Percentiles rank a stretch among this genome's conserved stretches.
Evolutionary conservation across 2,888 invertebrate genomes (phyloP).

Genomic region (Machimus rusticus): DNA sequence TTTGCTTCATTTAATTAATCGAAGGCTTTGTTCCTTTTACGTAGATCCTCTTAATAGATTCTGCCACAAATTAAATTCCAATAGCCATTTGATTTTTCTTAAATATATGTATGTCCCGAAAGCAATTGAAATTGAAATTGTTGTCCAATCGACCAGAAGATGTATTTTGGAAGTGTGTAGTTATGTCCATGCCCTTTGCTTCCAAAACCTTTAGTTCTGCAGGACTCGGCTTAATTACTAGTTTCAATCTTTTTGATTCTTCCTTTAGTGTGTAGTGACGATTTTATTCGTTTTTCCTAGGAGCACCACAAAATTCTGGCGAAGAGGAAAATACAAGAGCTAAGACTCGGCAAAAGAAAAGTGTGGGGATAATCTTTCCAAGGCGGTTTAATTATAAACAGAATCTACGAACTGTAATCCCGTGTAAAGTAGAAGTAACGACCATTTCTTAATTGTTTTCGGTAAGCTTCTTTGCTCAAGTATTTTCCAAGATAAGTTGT

Average conservation of each 20-base stretch:
- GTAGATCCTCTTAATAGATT: not conserved
- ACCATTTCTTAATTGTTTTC: not conserved
- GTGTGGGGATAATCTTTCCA: not conserved
- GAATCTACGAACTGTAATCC: not conserved
- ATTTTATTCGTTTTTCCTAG: not conserved
- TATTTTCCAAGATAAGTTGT: not conserved
- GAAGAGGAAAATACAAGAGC: not conserved
- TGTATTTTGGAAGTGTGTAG: not conserved
- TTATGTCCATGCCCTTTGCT: not conserved
- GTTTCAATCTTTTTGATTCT: not conserved
- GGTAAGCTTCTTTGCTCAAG: not conserved
- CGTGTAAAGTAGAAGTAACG: not conserved
- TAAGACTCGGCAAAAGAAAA: not conserved
- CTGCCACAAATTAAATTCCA: not conserved
- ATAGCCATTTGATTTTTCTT: not conserved
- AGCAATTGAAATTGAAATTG: not conserved
- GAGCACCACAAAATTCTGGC: not conserved
- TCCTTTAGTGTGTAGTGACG: no score
- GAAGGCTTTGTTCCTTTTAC: not conserved
- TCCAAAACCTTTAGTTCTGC: not conserved
- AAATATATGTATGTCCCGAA: not conserved
- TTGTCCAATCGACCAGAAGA: not conserved
- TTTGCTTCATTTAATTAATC: not conserved
- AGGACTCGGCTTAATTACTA: no score
- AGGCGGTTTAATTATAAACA: not conserved